Evolutionary conservation across 2,113 vertebrate species (phyloP).

Genomic region (Ahaetulla prasina): DNA sequence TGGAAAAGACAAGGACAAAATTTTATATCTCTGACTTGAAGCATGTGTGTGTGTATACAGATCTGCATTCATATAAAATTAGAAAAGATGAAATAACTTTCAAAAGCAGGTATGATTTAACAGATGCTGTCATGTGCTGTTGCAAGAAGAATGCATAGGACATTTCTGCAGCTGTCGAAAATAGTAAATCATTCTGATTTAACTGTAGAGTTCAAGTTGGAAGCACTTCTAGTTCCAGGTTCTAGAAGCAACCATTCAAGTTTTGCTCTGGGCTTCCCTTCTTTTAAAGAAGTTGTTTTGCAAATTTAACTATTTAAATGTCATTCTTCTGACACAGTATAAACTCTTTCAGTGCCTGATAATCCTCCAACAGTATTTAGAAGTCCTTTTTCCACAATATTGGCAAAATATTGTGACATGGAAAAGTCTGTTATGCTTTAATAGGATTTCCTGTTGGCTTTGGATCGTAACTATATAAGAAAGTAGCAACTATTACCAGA

Average conservation of each 20-base stretch:
- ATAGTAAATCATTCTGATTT: conserved; percentile 49
- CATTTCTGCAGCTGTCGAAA: conserved; percentile 61
- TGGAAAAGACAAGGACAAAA: conserved; percentile 21
- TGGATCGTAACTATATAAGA: conserved; percentile 91
- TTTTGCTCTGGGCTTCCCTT: conserved; percentile 52
- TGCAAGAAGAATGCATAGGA: conserved; percentile 67
- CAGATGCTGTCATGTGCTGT: conserved; percentile 62
- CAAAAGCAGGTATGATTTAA: conserved; percentile 59
- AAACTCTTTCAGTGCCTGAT: conserved; percentile 47
- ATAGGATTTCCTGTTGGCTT: conserved; percentile 83
- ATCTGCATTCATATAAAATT: not conserved
- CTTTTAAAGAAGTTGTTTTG: conserved; percentile 13
- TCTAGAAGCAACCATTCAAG: conserved; percentile 62
- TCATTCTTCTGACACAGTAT: conserved; percentile 38
- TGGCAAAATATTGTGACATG: conserved; percentile 46
- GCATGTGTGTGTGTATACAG: conserved; percentile 20
- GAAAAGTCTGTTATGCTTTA: conserved; percentile 74
- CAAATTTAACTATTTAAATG: conserved; percentile 26
- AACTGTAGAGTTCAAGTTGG: conserved; percentile 57
- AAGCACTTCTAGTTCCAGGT: conserved; percentile 56
- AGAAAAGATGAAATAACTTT: conserved; percentile 52
- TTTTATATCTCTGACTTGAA: conserved; percentile 46
- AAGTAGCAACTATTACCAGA: conserved; percentile 91
- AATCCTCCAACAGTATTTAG: conserved; percentile 40
- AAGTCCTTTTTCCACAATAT: conserved; percentile 41